phyloP scores from a whole-genome alignment of 2,888 invertebrate species.

The Hypomecis punctinalis region DNA sequence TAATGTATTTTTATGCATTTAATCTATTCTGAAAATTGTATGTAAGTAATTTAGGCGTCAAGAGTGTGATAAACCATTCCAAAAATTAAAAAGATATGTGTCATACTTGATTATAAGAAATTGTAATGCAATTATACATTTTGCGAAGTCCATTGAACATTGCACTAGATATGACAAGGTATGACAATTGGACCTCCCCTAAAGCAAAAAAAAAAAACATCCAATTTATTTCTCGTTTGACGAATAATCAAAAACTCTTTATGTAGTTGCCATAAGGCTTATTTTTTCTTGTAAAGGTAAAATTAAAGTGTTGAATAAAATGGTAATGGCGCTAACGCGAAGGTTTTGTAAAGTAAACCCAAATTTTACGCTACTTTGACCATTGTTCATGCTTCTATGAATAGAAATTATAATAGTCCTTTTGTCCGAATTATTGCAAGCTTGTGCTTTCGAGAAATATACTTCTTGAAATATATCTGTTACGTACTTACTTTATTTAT shows the following conservation, averaged over 20 bases:
- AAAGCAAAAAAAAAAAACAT: conserved; percentile 37
- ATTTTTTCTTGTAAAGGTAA: neutral
- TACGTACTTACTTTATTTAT: neutral
- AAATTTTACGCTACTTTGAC: conserved; percentile 62
- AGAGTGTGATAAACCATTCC: conserved; percentile 40
- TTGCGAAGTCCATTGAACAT: conserved; percentile 67
- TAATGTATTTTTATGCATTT: too few relatives aligned
- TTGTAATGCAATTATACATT: conserved; percentile 72
- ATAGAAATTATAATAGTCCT: conserved; percentile 18
- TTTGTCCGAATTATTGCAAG: conserved; percentile 19
- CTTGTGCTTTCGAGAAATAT: neutral
- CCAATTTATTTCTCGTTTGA: neutral
- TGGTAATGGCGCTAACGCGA: conserved; percentile 60
- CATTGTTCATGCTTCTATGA: conserved; percentile 56
- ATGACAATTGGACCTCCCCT: conserved; percentile 74
- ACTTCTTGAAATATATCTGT: neutral
- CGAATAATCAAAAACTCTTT: conserved; percentile 4
- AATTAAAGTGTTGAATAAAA: neutral
- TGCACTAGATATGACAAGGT: conserved; percentile 73
- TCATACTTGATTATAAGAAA: conserved; percentile 56
- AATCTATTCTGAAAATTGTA: neutral
- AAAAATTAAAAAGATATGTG: too few relatives aligned
- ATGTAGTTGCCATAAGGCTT: neutral
- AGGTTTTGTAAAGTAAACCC: conserved; percentile 46
- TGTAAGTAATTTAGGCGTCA: conserved; percentile 47